Base-by-base conservation (phyloP, 2,888 invertebrate species). In the Lasioglossum leucozonium region DNA sequence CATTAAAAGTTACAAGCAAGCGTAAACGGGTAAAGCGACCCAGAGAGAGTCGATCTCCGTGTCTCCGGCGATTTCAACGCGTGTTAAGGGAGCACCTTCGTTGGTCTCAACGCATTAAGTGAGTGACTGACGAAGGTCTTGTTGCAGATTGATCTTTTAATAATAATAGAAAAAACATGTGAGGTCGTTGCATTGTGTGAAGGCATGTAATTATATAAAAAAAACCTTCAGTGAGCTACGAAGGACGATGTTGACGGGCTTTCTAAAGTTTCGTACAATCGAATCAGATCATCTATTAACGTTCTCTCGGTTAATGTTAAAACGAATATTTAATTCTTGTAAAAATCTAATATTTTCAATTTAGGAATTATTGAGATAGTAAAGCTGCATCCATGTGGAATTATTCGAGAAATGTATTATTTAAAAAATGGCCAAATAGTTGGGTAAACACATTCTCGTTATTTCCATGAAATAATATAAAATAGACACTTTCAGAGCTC, bases 81-180 rank as follows among this genome's bases (percentile, higher is more conserved):
- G 67, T 67, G 37, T 34, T 67, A 67, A 34, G 67, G 37, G 77
- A 78, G 65, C 65, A 65, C 18, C 18, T 65, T 65, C 65, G 65
- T 34, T 18, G 30, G 65, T 30, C 65, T 30, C 65, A 30, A 51
- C 71, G n/a, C 82, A 75, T 75, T 79, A 81, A 67, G 78, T 71
- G 55, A 37, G 40, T 13, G 51, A 22, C n/a, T 55, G 13, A 18
- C 47, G 73, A 42, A 51, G 69, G 47, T 79, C 55, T 78, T 69
- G 82, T 76, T 77, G 72, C 75, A 26, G 65, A 65, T 65, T 65
- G 65, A 65, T 65, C 34, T 65, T 65, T 65, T 65, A 44, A 71
- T 71, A 84, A 84, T 73, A 77, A 58, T 58, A 72, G 58, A 58
- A 58, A 26, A 58, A 58, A 30, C 37, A 51, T 10, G 76, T 47